Conservation (phyloP, 1,140 invertebrate species). For the Sarcophaga peregrina region DNA sequence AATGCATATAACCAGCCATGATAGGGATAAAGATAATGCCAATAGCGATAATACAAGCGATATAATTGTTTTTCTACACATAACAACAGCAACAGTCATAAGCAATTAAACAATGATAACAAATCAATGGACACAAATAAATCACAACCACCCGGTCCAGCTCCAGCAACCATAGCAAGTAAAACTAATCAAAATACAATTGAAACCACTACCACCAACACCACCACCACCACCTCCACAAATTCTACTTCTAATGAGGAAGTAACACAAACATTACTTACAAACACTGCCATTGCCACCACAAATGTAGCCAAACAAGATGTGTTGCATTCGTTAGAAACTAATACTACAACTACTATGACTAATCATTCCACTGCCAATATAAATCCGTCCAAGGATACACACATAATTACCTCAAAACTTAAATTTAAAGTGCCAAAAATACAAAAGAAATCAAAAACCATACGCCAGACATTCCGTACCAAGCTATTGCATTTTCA, state of each 20-base stretch:
- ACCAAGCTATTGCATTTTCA: slow-evolving; percentile 61
- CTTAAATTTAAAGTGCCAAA: slow-evolving; percentile 65
- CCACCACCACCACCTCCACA: not conserved
- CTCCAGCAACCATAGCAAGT: not conserved
- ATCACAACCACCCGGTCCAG: not conserved
- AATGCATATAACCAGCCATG: slow-evolving; percentile 45
- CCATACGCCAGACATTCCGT: slow-evolving; percentile 64
- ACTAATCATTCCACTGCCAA: slow-evolving; percentile 28
- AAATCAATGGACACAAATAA: not conserved
- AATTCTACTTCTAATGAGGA: not conserved
- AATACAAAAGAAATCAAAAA: slow-evolving; percentile 64
- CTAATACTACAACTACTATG: not conserved
- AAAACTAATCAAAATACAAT: not conserved
- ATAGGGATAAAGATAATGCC: slow-evolving; percentile 24
- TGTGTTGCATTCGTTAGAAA: slow-evolving; percentile 14
- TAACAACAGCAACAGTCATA: not conserved
- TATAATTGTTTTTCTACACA: slow-evolving; percentile 27
- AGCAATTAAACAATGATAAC: slow-evolving; percentile 3
- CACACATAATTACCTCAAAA: slow-evolving; percentile 52
- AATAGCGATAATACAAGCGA: not conserved
- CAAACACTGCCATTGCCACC: slow-evolving; percentile 45
- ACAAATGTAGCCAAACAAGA: slow-evolving; percentile 47
- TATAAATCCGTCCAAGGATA: slow-evolving; percentile 59
- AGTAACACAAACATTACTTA: not conserved
- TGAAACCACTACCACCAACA: not conserved